Percentiles rank a stretch among this genome's conserved stretches.
Conservation (phyloP, 2,113 vertebrate genomes). For the Aythya baeri region DNA sequence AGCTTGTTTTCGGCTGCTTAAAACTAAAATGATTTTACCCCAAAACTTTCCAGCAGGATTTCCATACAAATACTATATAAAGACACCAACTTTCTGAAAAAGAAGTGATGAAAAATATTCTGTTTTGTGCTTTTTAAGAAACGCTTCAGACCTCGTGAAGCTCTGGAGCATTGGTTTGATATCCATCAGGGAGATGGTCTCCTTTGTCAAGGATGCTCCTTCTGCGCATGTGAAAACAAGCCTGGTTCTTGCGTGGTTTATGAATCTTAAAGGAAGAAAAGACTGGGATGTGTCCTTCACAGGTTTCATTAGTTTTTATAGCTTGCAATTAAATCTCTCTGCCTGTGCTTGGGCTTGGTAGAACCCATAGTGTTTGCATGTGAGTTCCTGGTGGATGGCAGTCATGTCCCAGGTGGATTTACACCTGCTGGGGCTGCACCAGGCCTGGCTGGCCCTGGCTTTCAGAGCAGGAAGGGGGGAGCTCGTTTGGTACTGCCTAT, state of each 20-base stretch:
- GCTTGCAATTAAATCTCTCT: neutral
- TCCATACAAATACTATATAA: neutral
- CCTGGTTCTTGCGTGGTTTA: neutral
- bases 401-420: neutral
- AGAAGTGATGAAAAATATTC: neutral
- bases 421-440: neutral
- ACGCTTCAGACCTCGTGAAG: neutral
- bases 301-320: neutral
- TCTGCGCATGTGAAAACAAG: neutral
- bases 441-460: neutral
- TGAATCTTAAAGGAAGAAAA: neutral
- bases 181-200: neutral
- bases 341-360: neutral
- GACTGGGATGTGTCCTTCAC: neutral
- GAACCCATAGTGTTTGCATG: neutral
- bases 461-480: neutral
- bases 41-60: neutral
- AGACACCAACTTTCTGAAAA: conserved; percentile 1
- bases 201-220: conserved; percentile 17
- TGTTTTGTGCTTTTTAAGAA: conserved; percentile 19
- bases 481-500: neutral
- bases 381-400: neutral
- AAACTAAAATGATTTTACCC: neutral
- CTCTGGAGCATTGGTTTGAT: neutral
- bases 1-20: neutral